Conservation (phyloP, 1,140 invertebrate species). For the Grapholita molesta region DNA sequence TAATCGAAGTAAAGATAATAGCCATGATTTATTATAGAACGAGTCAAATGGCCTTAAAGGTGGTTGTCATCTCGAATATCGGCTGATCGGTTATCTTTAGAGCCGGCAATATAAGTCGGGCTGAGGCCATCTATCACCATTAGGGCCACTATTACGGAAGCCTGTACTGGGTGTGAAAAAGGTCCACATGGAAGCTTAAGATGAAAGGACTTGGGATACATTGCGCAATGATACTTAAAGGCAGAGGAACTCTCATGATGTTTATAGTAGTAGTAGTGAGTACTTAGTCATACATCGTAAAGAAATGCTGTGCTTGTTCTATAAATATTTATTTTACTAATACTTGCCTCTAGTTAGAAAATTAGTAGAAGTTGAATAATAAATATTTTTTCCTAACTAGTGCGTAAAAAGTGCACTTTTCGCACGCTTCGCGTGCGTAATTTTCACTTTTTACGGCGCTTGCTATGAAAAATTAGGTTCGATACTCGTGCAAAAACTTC, state of each 20-base stretch:
- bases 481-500: too few relatives aligned
- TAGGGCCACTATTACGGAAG: constrained; percentile 1
- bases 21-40: background rate
- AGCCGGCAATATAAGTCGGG: constrained; percentile 5
- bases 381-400: too few relatives aligned
- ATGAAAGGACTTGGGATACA: constrained; percentile 3
- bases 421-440: too few relatives aligned
- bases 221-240: background rate
- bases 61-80: background rate
- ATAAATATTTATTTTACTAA: too few relatives aligned
- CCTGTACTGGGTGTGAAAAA: constrained; percentile 2
- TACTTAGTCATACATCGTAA: too few relatives aligned
- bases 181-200: background rate
- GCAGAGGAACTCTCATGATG: background rate
- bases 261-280: too few relatives aligned
- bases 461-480: too few relatives aligned
- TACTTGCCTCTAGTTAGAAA: too few relatives aligned
- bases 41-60: background rate
- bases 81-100: background rate
- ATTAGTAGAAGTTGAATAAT: too few relatives aligned
- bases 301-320: too few relatives aligned
- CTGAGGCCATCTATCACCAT: constrained; percentile 6
- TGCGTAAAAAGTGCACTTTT: too few relatives aligned
- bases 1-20: background rate
- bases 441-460: too few relatives aligned